A percentile compares a stretch with the other conserved stretches of the same genome.
Evolutionary conservation across 2,113 vertebrate genomes (phyloP).

Genomic region (Symphodus melops): DNA sequence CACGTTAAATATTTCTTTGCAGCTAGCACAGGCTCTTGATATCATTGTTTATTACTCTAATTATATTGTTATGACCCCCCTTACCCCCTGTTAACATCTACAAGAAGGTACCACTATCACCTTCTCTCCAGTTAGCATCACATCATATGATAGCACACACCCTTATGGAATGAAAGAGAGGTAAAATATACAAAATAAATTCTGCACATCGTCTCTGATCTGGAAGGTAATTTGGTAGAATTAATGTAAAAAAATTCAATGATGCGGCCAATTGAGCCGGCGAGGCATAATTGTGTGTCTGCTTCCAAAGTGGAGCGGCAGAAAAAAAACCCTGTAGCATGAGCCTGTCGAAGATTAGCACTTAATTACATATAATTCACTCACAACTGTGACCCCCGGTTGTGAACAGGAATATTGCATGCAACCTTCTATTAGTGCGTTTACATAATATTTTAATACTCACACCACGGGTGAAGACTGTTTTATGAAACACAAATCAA

Average conservation of each 20-base stretch:
- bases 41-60: conserved; percentile 12
- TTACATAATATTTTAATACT: conserved; percentile 13
- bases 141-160: neutral
- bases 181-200: conserved; percentile 14
- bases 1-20: conserved; percentile 22
- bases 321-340: neutral
- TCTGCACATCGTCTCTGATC: conserved; percentile 40
- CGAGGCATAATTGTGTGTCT: conserved; percentile 38
- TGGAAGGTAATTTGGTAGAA: conserved; percentile 56
- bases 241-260: conserved; percentile 56
- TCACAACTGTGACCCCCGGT: conserved; percentile 16
- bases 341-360: conserved; percentile 25
- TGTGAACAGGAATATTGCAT: conserved; percentile 29
- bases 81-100: conserved; percentile 28
- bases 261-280: conserved; percentile 65
- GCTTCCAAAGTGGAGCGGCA: conserved; percentile 29
- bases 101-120: conserved; percentile 29
- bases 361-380: conserved; percentile 37
- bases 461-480: conserved; percentile 25
- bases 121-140: conserved; percentile 11
- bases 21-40: conserved; percentile 11
- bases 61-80: conserved; percentile 27
- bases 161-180: conserved; percentile 10
- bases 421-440: conserved; percentile 15
- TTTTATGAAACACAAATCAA: conserved; percentile 30